phyloP scores from a whole-genome alignment of 2,797 vertebrate genomes.

The Sebastes steindachneri region DNA sequence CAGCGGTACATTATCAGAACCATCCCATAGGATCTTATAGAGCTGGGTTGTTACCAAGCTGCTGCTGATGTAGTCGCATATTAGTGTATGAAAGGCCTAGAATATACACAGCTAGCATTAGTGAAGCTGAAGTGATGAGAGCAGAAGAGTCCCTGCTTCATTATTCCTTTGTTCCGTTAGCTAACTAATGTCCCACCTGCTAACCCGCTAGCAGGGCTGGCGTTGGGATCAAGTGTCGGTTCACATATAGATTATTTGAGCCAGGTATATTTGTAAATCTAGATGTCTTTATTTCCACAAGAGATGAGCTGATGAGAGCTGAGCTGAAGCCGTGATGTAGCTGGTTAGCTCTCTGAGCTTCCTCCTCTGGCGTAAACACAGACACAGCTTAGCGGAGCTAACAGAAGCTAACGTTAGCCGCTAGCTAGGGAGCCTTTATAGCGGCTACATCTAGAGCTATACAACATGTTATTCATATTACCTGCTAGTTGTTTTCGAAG shows the following conservation, averaged over 20 bases:
- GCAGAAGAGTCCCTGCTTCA: constrained; percentile 57
- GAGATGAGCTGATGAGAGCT: not conserved
- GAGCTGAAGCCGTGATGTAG: not conserved
- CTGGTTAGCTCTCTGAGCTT: constrained; percentile 38
- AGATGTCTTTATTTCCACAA: not conserved
- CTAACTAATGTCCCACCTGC: constrained; percentile 73
- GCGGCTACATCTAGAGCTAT: not conserved
- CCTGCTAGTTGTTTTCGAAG: constrained; percentile 88
- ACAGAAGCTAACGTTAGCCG: constrained; percentile 56
- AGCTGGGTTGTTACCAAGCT: too few relatives aligned
- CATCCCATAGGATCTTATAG: not conserved
- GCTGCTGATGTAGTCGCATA: too few relatives aligned
- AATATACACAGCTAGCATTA: not conserved
- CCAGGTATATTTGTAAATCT: not conserved
- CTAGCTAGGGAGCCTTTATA: constrained; percentile 20
- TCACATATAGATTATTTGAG: not conserved
- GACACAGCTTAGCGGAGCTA: constrained; percentile 64
- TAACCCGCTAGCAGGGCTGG: constrained; percentile 55
- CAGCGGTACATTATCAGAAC: not conserved
- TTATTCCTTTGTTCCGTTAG: constrained; percentile 84
- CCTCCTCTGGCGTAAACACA: constrained; percentile 59
- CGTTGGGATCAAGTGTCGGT: not conserved
- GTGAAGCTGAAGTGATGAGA: constrained; percentile 32
- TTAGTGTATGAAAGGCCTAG: not conserved
- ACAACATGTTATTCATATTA: constrained; percentile 35